Evolutionary conservation across 1,140 invertebrate genomes (phyloP), one percentile per base, ranked within the genome.

Genomic region (Vanessa tameamea): DNA sequence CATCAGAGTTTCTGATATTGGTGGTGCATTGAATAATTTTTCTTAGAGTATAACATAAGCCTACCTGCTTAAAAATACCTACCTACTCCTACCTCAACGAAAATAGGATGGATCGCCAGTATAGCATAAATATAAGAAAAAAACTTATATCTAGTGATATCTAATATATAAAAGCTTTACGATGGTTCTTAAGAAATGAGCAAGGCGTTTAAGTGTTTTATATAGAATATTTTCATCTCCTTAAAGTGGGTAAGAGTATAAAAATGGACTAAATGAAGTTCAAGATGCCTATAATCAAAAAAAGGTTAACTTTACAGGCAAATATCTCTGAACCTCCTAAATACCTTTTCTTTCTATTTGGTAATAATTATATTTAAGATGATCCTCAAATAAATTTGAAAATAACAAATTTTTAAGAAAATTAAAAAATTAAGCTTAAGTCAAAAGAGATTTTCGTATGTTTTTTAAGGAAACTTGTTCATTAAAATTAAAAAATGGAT

Each of bases 191-290:
- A 66, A 66, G 50, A 53, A 51, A 66, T 47, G 37, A n/a, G 14
- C 16, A 53, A 67, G 65, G 26, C 65, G 50, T 55, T 14, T 43
- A 67, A 67, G 48, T 55, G 65, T 43, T 67, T 67, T 53, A 47
- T 43, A 26, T 20, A 31, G 16, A 53, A 67, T 67, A 67, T 67
- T 67, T 67, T 50, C 53, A 67, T 67, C 50, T 15, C 15, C 37
- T 16, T 64, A 69, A 64, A 63, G 8, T 23, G 37, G 47, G 13
- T 59, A 53, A 64, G 59, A 69, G 57, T 37, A 37, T 69, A 69
- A 69, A 64, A 67, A n/a, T 47, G 7, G 47, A 26, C 55, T 47
- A 37, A 63, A 6, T 65, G 70, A 66, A 64, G 51, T 72, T 65
- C 65, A 37, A 68, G 4, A n/a, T 15, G 7, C n/a, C n/a, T n/a